Base-by-base conservation (phyloP, 2,888 invertebrate genomes). In the Callinectes sapidus region DNA sequence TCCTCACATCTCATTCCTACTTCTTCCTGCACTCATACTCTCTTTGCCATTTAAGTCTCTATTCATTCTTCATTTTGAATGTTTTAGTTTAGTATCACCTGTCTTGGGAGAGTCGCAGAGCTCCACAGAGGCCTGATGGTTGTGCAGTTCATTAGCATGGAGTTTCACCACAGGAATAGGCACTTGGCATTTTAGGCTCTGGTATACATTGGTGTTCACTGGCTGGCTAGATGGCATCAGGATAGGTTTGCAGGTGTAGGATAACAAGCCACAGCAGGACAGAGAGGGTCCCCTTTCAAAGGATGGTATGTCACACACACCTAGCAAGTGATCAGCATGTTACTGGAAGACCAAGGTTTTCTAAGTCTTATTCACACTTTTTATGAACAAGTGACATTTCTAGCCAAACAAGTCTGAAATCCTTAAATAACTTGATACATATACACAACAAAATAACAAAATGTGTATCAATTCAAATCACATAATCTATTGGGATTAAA, bases 231-330 rank as follows among this genome's bases (percentile, higher is more conserved):
- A 48, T 42, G 32, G 61, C 23, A 66, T 39, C n/a, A n/a, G 42
- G 16, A 91, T 71, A 39, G 92, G 66, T 66, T 55, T 93, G 89
- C 81, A 61, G 39, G 77, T 91, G 86, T 91, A 93, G 54, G 88
- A 54, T 2, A 93, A 13, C 77, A 93, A 35, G 28, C 92, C 92
- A n/a, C 91, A 93, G 86, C 81, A 93, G 28, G 42, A 88, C 48
- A 93, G 86, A 55, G 66, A 89, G 16, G 91, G 28, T 3, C 92
- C 91, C 6, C 35, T 81, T 23, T 23, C 81, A 89, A 93, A 93
- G 39, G 35, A 48, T 55, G 92, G 92, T 23, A 93, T 28, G 14
- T 88, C 61, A 48, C 92, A 93, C 48, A 89, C 85, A 16, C 81
- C 92, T 93, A 81, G 14, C 1, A 23, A 55, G 77, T 14, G 48